phyloP scores from a whole-genome alignment of 2,888 invertebrate genomes.

The Deilephila elpenor region DNA sequence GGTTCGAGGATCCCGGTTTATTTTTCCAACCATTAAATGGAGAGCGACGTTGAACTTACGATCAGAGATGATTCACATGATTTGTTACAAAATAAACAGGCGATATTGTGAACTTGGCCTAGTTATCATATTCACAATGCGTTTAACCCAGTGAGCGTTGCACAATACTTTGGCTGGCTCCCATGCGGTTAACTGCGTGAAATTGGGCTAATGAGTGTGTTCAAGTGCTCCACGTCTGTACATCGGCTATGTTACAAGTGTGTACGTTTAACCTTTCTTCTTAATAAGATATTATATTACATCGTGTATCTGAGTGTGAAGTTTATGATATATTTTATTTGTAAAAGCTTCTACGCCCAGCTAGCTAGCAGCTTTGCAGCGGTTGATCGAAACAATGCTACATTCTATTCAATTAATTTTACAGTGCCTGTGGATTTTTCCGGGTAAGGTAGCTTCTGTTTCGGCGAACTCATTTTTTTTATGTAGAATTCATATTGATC shows the following conservation, averaged over 20 bases:
- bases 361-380: no score
- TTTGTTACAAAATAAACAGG: conserved; percentile 25
- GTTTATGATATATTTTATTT: neutral
- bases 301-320: neutral
- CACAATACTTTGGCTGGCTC: conserved; percentile 64
- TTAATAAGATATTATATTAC: neutral
- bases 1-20: conserved; percentile 14
- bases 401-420: no score
- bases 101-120: conserved; percentile 69
- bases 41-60: conserved; percentile 20
- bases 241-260: neutral
- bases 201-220: conserved; percentile 58
- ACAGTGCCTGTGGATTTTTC: no score
- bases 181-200: conserved; percentile 52
- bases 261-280: neutral
- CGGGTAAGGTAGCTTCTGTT: no score
- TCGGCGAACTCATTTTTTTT: no score
- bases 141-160: conserved; percentile 68
- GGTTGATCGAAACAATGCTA: no score
- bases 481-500: no score
- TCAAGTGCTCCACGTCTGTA: conserved; percentile 42
- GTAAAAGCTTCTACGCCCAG: no score
- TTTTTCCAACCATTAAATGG: conserved; percentile 20
- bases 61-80: neutral
- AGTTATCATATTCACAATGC: conserved; percentile 63